Base-by-base conservation (phyloP, 2,888 invertebrate species). In the Timandra comae region DNA sequence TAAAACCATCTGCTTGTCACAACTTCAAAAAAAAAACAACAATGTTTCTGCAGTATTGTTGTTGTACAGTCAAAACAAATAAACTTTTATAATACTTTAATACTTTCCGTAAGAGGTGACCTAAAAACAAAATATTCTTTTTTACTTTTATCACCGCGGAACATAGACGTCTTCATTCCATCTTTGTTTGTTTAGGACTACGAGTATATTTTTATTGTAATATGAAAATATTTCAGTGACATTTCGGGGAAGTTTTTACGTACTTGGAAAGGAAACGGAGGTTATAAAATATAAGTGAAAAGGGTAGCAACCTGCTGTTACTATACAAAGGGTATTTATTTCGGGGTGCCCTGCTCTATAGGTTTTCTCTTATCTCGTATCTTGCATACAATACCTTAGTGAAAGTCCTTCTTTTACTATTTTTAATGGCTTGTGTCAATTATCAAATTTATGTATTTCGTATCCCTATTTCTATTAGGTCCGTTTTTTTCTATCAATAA, bases 171-270 rank as follows among this genome's bases (percentile, higher is more conserved):
- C 40, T 40, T 35, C 35, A 36, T 36, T 38, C 27, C 30, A 23
- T 30, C 21, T 33, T 30, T 29, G 35, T 41, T 40, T 39, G 30
- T 41, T 44, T 44, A 44, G 41, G 43, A 35, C 40, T 25, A 24
- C 16, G 16, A 1, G 16, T 16, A 16, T 16, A 16, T 16, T 16
- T 3, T 16, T 16, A 35, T 35, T 26, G 20, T 31, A 29, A 24
- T 26, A 36, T 26, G 25, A 19, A 26, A 31, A 36, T 28, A 25
- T 29, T 31, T 12, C 19, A 27, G 16, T 13, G 11, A 11, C 9
- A 11, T 24, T 24, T 24, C 6, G 16, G 16, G 16, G 11, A 11
- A 24, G 10, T 24, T 24, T 24, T 8, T 22, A 24, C 11, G 24
- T 10, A 7, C 24, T 16, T 16, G 4, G 16, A 16, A 16, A 6